phyloP scores from a whole-genome alignment of 2,888 invertebrate species.

The Melolontha melolontha region DNA sequence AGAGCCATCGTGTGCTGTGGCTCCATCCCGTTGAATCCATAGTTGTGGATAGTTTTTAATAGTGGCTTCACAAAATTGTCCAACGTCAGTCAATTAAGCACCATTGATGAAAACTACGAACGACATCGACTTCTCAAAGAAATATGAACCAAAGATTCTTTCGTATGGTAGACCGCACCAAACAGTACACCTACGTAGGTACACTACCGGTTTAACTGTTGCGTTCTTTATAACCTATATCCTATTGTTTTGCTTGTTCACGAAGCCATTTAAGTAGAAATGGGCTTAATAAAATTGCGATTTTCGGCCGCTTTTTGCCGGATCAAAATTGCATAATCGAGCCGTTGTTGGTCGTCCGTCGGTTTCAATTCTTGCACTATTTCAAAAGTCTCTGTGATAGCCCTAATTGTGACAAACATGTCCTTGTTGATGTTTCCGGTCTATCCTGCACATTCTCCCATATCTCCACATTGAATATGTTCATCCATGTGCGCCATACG shows the following conservation, averaged over 20 bases:
- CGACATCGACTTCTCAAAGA: background rate
- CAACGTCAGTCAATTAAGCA: too few species aligned
- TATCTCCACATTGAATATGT: conserved; percentile 39
- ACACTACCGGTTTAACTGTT: conserved; percentile 48
- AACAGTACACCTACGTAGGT: conserved; percentile 29
- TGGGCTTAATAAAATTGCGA: conserved; percentile 41
- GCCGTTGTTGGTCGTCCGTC: conserved; percentile 32
- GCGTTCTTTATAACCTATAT: conserved; percentile 54
- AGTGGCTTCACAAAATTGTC: too few species aligned
- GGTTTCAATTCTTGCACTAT: conserved; percentile 46
- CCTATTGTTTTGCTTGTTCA: conserved; percentile 54
- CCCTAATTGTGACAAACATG: conserved; percentile 40
- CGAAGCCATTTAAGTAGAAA: conserved; percentile 46
- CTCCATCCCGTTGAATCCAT: too few species aligned
- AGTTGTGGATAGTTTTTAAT: too few species aligned
- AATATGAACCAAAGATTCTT: conserved; percentile 23
- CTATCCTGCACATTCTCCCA: conserved; percentile 35
- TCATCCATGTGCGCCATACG: conserved; percentile 8
- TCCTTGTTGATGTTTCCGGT: conserved; percentile 46
- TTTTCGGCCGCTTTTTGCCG: conserved; percentile 38
- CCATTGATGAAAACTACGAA: background rate
- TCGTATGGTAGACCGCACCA: conserved; percentile 13
- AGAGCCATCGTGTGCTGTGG: too few species aligned
- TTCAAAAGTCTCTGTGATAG: conserved; percentile 29
- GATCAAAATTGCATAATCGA: conserved; percentile 38